Percentiles rank a stretch among this genome's conserved stretches.
These are phyloP conservation scores for Scaptomyza cyrtandrae DNA, from an alignment of 2,888 invertebrate genomes.

Conservation along the genomic window DNA sequence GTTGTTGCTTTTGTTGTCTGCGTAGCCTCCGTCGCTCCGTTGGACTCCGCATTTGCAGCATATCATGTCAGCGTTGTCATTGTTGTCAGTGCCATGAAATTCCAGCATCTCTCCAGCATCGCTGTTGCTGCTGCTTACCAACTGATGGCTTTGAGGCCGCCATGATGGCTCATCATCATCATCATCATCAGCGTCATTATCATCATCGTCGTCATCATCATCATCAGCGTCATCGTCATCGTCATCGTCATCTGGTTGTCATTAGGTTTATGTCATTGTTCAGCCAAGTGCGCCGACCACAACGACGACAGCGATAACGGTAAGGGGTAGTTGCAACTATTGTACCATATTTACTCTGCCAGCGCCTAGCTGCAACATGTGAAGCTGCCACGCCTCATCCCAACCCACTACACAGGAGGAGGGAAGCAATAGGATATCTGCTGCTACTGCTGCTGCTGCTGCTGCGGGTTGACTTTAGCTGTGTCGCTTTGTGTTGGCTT, in stretches of 20 bases:
- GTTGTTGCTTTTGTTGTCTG: neutral
- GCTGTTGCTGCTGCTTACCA: neutral
- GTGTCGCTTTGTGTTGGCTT: constrained; percentile 58
- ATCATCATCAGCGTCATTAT: neutral
- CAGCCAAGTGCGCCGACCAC: constrained; percentile 60
- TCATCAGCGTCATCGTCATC: neutral
- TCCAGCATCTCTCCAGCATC: constrained; percentile 23
- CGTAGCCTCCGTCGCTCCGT: neutral
- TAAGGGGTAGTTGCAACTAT: constrained; percentile 40
- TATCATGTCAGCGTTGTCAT: constrained; percentile 60
- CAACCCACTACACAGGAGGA: neutral
- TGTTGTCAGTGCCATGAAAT: constrained; percentile 59
- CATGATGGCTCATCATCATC: neutral
- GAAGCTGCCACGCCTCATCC: constrained; percentile 2
- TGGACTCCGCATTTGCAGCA: constrained; percentile 23
- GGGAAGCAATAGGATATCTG: neutral
- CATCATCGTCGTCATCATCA: constrained; percentile 1
- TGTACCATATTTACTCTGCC: constrained; percentile 49
- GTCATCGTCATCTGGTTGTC: constrained; percentile 34
- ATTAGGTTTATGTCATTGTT: constrained; percentile 69
- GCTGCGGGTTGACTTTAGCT: constrained; percentile 15
- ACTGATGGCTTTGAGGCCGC: constrained; percentile 7
- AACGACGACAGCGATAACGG: neutral
- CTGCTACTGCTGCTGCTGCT: neutral
- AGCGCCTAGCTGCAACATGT: constrained; percentile 34